Percentiles rank a stretch among this genome's conserved stretches.
Conservation (phyloP, 2,888 invertebrate genomes). For the Baronia brevicornis region DNA sequence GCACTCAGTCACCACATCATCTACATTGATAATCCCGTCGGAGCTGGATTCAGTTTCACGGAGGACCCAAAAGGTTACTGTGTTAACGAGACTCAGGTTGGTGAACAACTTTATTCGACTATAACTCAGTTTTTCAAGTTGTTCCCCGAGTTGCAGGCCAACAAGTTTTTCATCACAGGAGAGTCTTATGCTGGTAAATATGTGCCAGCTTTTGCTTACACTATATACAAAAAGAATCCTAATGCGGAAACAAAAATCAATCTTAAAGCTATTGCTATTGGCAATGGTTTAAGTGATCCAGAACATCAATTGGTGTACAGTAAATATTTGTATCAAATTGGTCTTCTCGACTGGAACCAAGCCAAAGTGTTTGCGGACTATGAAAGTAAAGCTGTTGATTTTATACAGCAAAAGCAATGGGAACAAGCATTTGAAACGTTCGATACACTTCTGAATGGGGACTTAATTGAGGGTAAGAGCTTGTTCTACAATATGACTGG, state of each 20-base stretch:
- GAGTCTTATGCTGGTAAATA: conserved; percentile 92
- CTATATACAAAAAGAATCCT: conserved; percentile 81
- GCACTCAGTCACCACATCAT: conserved; percentile 84
- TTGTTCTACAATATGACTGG: conserved; percentile 85
- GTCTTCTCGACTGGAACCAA: conserved; percentile 80
- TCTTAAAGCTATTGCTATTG: conserved; percentile 82
- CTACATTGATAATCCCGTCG: conserved; percentile 95
- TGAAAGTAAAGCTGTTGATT: conserved; percentile 74
- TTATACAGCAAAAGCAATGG: conserved; percentile 79
- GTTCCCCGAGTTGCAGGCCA: conserved; percentile 83
- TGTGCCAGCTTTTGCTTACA: conserved; percentile 84
- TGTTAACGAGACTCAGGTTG: conserved; percentile 86
- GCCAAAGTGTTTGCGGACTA: conserved; percentile 75
- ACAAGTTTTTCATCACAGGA: conserved; percentile 90
- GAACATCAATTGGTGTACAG: conserved; percentile 85
- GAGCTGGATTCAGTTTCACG: conserved; percentile 94
- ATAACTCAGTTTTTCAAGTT: conserved; percentile 88
- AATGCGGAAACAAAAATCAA: conserved; percentile 81
- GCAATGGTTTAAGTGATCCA: conserved; percentile 88
- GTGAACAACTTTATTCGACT: conserved; percentile 84
- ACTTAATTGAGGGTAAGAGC: conserved; percentile 74
- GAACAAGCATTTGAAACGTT: conserved; percentile 82
- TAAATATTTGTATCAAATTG: conserved; percentile 86
- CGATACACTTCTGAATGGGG: conserved; percentile 82
- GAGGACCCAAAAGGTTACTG: conserved; percentile 84